These are phyloP conservation scores for Syrmaticus mikado DNA, from an alignment of 2,113 vertebrate species.

Conservation along the genomic window DNA sequence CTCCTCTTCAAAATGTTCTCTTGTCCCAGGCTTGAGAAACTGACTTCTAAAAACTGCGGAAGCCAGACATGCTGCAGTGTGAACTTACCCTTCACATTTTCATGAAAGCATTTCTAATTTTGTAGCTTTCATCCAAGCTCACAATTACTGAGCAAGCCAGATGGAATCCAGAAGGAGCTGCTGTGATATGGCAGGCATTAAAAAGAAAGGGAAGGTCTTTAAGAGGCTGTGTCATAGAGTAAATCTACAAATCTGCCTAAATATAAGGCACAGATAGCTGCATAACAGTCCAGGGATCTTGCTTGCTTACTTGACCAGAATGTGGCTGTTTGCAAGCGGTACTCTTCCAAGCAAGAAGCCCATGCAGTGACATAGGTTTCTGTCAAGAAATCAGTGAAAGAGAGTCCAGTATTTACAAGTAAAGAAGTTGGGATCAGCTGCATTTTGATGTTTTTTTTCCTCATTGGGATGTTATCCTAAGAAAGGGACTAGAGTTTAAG, in stretches of 20 bases:
- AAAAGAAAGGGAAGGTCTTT: neutral
- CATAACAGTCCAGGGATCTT: neutral
- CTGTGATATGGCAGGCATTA: neutral
- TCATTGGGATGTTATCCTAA: neutral
- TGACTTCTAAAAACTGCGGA: neutral
- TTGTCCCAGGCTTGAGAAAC: neutral
- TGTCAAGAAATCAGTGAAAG: neutral
- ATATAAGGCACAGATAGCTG: neutral
- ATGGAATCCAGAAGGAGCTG: constrained; percentile 22
- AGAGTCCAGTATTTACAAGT: neutral
- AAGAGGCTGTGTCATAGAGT: neutral
- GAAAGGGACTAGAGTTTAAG: neutral
- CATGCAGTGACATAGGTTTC: neutral
- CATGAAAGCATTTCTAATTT: constrained; percentile 27
- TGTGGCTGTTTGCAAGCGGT: neutral
- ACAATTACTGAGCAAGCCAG: constrained; percentile 7
- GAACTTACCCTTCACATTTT: neutral
- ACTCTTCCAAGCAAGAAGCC: neutral
- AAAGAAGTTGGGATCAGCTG: neutral
- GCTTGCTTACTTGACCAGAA: neutral
- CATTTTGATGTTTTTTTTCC: neutral
- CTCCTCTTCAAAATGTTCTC: neutral
- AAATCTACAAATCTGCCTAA: neutral
- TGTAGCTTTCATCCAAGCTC: constrained; percentile 42
- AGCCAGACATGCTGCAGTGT: neutral